Base-by-base conservation (phyloP, 1,140 invertebrate genomes). In the Drosophila ambigua region DNA sequence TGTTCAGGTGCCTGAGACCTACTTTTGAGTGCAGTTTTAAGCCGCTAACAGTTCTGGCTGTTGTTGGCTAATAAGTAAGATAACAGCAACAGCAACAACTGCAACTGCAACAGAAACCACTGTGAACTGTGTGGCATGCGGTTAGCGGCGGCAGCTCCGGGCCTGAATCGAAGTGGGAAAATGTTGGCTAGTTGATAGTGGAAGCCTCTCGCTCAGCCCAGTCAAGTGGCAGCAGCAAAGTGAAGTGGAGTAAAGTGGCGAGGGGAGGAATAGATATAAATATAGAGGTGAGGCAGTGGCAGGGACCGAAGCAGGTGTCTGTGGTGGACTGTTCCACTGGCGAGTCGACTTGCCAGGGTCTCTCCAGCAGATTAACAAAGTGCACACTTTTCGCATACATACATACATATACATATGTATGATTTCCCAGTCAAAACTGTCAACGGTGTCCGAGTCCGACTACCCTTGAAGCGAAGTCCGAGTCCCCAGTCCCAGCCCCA, bases 401-500 rank as follows among this genome's bases (percentile, higher is more conserved):
- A 35, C 3, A 7, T 8, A 8, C 28, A 31, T 31, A 5, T 31
- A 35, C 3, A 9, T 35, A 24, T 16, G 16, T 44, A 54, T 59
- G 31, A 35, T 49, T 24, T 57, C 26, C 28, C 52, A 57, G 26
- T 69, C 15, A 52, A 48, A 49, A 57, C 51, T 69, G 66, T 69
- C 66, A 69, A 48, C 51, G 16, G 15, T 15, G 28, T 28, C 20
- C 16, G 5, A 51, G 20, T 13, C 7, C 28, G 31, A 68, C 46
- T 77, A 68, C 62, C 78, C 78, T 81, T 81, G 73, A 63, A 50
- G 52, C 23, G 23, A 24, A 24, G 23, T 24, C 23, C 0, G 78
- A 23, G 13, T 20, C 13, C 2, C 35, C 35, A 15, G 28, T 24
- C 2, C 26, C 13, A 49, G 35, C 20, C 15, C 15, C 11, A 35